These are phyloP conservation scores for Mystacides longicornis DNA, from an alignment of 2,888 invertebrate species.

Conservation along the genomic window DNA sequence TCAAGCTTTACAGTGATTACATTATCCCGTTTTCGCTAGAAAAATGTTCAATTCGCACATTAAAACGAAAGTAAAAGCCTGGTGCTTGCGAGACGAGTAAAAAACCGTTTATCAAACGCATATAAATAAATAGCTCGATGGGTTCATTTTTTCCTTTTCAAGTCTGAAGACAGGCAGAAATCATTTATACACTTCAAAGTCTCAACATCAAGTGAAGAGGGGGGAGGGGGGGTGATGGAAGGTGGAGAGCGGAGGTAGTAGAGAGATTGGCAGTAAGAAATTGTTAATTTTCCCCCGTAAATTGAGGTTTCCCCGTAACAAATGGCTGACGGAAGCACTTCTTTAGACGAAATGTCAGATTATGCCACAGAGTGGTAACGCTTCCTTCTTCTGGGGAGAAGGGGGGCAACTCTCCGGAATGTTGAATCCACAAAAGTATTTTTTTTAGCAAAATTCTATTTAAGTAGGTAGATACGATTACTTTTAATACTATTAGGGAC, in stretches of 20 bases:
- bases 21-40: too few relatives aligned
- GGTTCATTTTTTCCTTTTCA: background rate
- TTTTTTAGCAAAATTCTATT: too few relatives aligned
- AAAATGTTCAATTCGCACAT: too few relatives aligned
- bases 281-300: conserved; percentile 6
- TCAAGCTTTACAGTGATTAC: too few relatives aligned
- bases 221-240: background rate
- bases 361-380: background rate
- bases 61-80: too few relatives aligned
- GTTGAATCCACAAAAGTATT: too few relatives aligned
- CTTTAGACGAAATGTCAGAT: conserved; percentile 8
- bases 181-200: background rate
- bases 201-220: background rate
- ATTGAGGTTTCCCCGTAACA: conserved; percentile 4
- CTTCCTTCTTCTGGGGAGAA: too few relatives aligned
- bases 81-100: too few relatives aligned
- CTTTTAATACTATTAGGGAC: too few relatives aligned
- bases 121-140: background rate
- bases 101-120: background rate
- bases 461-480: too few relatives aligned
- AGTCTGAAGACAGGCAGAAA: background rate
- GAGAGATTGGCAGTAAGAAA: conserved; percentile 3
- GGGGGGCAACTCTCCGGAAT: too few relatives aligned
- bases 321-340: conserved; percentile 8
- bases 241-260: background rate